Evolutionary conservation across 2,797 vertebrate species (phyloP).

Genomic region (Phrynocephalus vlangalii): DNA sequence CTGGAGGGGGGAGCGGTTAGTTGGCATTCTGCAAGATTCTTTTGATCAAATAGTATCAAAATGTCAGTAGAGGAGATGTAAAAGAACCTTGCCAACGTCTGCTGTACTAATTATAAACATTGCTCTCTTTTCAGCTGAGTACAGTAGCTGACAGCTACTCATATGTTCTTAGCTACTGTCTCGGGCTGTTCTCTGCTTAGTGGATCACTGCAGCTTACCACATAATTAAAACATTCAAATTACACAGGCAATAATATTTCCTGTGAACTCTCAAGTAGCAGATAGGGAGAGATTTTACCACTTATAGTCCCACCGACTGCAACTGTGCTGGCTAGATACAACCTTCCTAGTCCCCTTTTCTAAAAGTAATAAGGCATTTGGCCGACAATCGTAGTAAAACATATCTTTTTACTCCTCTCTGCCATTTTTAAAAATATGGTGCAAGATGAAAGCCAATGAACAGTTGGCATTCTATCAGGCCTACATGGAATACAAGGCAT

Average conservation of each 20-base stretch:
- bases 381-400: neutral
- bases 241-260: conserved; percentile 14
- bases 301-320: too few relatives aligned
- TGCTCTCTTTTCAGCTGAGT: conserved; percentile 15
- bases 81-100: too few relatives aligned
- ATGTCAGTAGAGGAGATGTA: too few relatives aligned
- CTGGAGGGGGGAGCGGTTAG: neutral
- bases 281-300: neutral
- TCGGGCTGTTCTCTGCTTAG: conserved; percentile 36
- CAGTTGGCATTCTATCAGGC: conserved; percentile 36
- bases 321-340: conserved; percentile 11
- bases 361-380: conserved; percentile 6
- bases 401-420: conserved; percentile 43
- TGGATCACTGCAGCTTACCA: neutral
- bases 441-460: conserved; percentile 50
- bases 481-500: conserved; percentile 39
- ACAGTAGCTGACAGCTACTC: neutral
- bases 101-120: neutral
- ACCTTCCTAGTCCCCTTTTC: conserved; percentile 39
- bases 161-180: conserved; percentile 10
- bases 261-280: conserved; percentile 14
- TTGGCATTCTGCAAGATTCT: neutral
- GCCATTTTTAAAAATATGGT: conserved; percentile 36
- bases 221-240: conserved; percentile 20
- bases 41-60: neutral